Evolutionary conservation across 2,113 vertebrate species (phyloP).

Genomic region (Nyctibius bracteatus): DNA sequence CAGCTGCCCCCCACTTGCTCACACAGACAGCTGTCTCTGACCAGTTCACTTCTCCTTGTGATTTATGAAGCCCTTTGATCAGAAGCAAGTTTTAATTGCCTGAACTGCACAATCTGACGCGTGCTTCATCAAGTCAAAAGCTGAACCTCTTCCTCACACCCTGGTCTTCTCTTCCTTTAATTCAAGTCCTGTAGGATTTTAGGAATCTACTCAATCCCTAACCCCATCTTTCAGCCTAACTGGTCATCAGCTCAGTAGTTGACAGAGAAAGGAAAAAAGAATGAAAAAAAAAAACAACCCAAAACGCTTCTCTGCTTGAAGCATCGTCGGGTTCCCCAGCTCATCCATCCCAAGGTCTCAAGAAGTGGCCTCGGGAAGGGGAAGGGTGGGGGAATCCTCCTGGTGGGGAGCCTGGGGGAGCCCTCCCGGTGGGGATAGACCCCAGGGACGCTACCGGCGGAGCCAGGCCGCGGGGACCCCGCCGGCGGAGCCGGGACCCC

Average conservation of each 20-base stretch:
- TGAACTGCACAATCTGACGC: conserved; percentile 42
- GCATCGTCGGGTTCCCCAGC: fast-evolving
- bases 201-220: neutral
- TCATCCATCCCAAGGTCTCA: neutral
- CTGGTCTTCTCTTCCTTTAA: neutral
- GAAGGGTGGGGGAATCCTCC: neutral
- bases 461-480: neutral
- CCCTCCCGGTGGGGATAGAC: neutral
- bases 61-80: conserved; percentile 63
- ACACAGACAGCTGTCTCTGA: conserved; percentile 32
- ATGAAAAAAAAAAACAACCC: fast-evolving
- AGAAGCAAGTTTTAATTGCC: conserved; percentile 51
- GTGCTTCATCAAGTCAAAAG: conserved; percentile 41
- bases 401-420: neutral
- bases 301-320: neutral
- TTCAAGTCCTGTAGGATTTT: neutral
- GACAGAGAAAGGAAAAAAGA: neutral
- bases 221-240: neutral
- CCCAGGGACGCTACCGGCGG: neutral
- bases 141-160: neutral
- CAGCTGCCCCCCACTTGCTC: neutral
- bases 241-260: fast-evolving
- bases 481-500: neutral
- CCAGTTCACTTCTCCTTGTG: neutral
- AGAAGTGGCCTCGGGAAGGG: neutral